Base-by-base conservation (phyloP, 2,888 invertebrate species). In the Aphodius granarius region DNA sequence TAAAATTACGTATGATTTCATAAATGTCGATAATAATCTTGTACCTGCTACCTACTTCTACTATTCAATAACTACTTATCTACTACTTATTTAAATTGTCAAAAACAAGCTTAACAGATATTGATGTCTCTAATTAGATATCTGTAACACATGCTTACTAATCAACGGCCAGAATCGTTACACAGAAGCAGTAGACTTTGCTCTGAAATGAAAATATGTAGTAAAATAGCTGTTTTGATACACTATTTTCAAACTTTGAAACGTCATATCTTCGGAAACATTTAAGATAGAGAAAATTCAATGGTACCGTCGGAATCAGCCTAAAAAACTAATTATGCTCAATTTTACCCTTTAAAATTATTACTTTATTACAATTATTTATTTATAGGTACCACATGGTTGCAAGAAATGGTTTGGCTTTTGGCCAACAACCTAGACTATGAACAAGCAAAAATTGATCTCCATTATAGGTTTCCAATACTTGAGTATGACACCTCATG, bases 351-450 rank as follows among this genome's bases (percentile, higher is more conserved):
- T 66, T 66, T 6, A 18, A 21, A 19, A 68, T 15, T 18, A 18
- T 9, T 21, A 22, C 3, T 19, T 68, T 22, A 64, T 62, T 20
- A 9, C 21, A 72, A 66, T n/a, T 17, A 4, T 66, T 6, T 16
- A 64, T 66, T 66, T 72, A 0, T 17, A 91, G 92, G 92, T 2
- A 93, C 93, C 22, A 94, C 94, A 16, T 93, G 93, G 93, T 89
- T 91, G 0, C 92, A 93, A 83, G 93, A 93, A 86, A 89, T 93
- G 86, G 90, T 92, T 0, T 93, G 92, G 90, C 86, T 92, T 18
- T 86, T 93, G 20, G 88, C 89, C 75, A 91, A 91, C 76, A 86
- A 91, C 77, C 84, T 91, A 74, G 89, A 93, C 83, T 91, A 89
- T 76, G 87, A 89, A 74, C 86, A 85, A 15, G 91, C 92, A 0